phyloP scores from a whole-genome alignment of 2,113 vertebrate species.

The Pluvianellus socialis region DNA sequence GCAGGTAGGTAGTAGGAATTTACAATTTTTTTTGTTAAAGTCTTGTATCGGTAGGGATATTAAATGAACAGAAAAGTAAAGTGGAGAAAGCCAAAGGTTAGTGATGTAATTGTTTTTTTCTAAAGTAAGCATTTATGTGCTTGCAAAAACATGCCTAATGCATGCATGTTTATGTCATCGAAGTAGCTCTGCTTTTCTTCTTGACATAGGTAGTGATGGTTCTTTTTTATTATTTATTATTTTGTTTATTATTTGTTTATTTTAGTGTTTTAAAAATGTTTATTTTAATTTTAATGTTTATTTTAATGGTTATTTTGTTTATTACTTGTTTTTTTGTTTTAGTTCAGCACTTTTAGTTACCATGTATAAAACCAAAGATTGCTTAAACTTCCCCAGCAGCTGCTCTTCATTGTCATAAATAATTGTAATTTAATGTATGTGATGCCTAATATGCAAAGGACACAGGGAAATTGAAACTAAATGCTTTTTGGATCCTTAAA shows the following conservation, averaged over 20 bases:
- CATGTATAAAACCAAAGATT: neutral
- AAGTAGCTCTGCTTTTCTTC: neutral
- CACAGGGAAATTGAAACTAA: neutral
- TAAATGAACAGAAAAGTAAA: neutral
- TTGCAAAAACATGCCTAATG: neutral
- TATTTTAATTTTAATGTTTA: no score
- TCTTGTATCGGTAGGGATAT: neutral
- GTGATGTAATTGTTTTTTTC: neutral
- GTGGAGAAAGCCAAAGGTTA: neutral
- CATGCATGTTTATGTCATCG: neutral
- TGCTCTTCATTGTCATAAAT: neutral
- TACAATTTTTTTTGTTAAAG: neutral
- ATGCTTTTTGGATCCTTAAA: neutral
- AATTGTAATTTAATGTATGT: neutral
- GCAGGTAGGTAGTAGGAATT: slow-evolving; percentile 78
- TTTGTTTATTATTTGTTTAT: no score
- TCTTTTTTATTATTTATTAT: neutral
- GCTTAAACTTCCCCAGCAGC: neutral
- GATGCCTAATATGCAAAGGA: neutral
- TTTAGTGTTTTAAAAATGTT: no score
- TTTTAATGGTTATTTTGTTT: no score
- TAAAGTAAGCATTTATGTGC: neutral
- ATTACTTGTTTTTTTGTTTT: neutral
- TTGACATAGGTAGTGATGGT: neutral
- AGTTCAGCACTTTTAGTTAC: neutral